Percentiles rank a stretch among this genome's conserved stretches.
Conservation (phyloP, 2,888 invertebrate species). For the Rhagonycha lutea region DNA sequence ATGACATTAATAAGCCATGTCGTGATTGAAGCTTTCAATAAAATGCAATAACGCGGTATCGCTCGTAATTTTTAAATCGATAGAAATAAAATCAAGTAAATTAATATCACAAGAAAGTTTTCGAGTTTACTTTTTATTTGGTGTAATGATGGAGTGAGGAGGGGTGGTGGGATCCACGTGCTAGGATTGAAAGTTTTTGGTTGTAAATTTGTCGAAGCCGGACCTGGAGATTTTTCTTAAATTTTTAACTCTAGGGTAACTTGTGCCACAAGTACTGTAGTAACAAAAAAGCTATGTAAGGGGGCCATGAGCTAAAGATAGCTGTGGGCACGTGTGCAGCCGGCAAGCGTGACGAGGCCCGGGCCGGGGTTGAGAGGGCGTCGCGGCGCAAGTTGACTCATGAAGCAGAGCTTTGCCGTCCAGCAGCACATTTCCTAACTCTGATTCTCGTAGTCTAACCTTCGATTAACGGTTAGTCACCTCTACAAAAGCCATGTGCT, state of each 20-base stretch:
- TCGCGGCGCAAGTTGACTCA: constrained; percentile 39
- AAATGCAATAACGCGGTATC: neutral
- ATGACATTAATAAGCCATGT: neutral
- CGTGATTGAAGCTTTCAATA: neutral
- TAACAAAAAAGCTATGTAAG: constrained; percentile 46
- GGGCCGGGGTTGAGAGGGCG: constrained; percentile 36
- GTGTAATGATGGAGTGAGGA: no score
- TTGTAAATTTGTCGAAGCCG: neutral
- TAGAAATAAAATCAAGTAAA: neutral
- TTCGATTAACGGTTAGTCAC: constrained; percentile 47
- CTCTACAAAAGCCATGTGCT: constrained; percentile 45
- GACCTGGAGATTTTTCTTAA: constrained; percentile 11
- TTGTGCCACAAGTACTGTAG: constrained; percentile 20
- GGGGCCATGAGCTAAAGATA: constrained; percentile 55
- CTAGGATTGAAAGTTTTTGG: neutral
- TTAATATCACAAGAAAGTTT: neutral
- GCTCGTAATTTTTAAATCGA: neutral
- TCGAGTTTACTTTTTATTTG: no score
- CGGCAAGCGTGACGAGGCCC: constrained; percentile 38
- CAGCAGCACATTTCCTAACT: constrained; percentile 26
- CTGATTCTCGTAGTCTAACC: constrained; percentile 27
- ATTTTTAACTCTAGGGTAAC: constrained; percentile 12
- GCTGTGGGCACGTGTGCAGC: constrained; percentile 54
- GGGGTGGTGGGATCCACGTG: no score
- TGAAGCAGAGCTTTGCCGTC: constrained; percentile 19